A percentile compares a stretch with the other conserved stretches of the same genome.
Conservation (phyloP, 92 coral and sea anemone species). For the Heliopora coerulea region DNA sequence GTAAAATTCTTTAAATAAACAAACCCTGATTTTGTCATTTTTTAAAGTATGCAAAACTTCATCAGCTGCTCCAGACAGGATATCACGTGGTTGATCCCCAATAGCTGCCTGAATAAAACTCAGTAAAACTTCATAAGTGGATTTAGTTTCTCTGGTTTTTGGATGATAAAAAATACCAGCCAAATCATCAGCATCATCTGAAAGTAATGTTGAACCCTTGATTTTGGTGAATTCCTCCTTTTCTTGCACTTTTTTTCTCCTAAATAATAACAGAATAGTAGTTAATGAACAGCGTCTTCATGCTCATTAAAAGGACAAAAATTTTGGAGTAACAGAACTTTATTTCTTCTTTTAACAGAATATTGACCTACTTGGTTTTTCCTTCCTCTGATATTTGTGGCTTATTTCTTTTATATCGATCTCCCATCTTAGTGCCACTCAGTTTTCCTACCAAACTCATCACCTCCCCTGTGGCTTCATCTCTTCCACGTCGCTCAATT, state of each 20-base stretch:
- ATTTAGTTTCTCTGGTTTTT: slow-evolving; percentile 93
- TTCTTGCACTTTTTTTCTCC: slow-evolving; percentile 89
- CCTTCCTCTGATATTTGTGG: slow-evolving; percentile 87
- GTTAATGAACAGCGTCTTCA: too few relatives aligned
- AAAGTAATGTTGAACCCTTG: slow-evolving; percentile 76
- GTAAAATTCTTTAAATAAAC: slow-evolving; percentile 15
- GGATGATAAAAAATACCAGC: slow-evolving; percentile 90
- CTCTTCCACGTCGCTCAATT: slow-evolving; percentile 95
- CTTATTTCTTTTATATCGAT: slow-evolving; percentile 87
- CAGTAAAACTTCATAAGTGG: slow-evolving; percentile 90
- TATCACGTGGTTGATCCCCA: slow-evolving; percentile 99
- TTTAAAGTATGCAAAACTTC: slow-evolving; percentile 87
- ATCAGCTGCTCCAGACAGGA: slow-evolving; percentile 97
- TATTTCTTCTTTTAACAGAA: too few relatives aligned
- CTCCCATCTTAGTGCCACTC: slow-evolving; percentile 92
- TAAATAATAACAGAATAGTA: too few relatives aligned
- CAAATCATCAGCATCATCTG: slow-evolving; percentile 86
- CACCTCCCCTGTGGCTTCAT: slow-evolving; percentile 99
- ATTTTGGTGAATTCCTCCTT: slow-evolving; percentile 80
- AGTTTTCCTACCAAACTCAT: slow-evolving; percentile 87
- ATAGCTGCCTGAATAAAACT: slow-evolving; percentile 97
- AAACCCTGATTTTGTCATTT: slow-evolving; percentile 88
- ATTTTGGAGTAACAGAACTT: too few relatives aligned
- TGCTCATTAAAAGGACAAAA: too few relatives aligned
- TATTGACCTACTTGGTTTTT: slow-evolving; percentile 77